Evolutionary conservation across 2,888 invertebrate genomes (phyloP).

Genomic region (Cataglyphis rosenhaueri): DNA sequence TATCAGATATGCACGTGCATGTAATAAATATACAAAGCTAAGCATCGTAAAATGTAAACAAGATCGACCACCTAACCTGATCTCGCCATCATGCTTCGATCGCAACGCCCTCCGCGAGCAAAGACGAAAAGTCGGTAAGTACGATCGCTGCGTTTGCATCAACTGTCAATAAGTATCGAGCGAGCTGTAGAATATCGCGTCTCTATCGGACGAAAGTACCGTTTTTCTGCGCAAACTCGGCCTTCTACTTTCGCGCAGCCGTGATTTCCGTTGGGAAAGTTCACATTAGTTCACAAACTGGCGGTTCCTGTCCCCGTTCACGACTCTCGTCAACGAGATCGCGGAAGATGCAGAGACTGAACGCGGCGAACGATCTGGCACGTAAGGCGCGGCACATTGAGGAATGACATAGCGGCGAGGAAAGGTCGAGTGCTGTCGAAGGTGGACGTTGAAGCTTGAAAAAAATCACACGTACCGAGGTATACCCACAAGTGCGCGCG

Average conservation of each 20-base stretch:
- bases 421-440: constrained; percentile 46
- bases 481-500: constrained; percentile 43
- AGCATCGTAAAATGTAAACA: not conserved
- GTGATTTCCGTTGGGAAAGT: constrained; percentile 72
- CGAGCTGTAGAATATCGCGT: not conserved
- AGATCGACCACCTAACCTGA: not conserved
- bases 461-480: constrained; percentile 57
- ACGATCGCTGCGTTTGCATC: not conserved
- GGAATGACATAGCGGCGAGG: constrained; percentile 69
- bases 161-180: not conserved
- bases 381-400: constrained; percentile 44
- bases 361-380: constrained; percentile 59
- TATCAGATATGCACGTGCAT: not conserved
- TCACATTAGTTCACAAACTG: constrained; percentile 42
- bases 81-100: constrained; percentile 58
- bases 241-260: constrained; percentile 60
- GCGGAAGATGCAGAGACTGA: constrained; percentile 70
- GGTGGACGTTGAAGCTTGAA: constrained; percentile 50
- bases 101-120: constrained; percentile 64
- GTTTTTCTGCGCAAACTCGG: not conserved
- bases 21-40: not conserved
- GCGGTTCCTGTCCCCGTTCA: constrained; percentile 48
- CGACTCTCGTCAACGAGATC: constrained; percentile 39
- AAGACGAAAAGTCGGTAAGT: not conserved
- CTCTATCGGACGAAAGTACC: not conserved